Conservation (phyloP, 1,140 invertebrate genomes). For the Coelopa frigida region DNA sequence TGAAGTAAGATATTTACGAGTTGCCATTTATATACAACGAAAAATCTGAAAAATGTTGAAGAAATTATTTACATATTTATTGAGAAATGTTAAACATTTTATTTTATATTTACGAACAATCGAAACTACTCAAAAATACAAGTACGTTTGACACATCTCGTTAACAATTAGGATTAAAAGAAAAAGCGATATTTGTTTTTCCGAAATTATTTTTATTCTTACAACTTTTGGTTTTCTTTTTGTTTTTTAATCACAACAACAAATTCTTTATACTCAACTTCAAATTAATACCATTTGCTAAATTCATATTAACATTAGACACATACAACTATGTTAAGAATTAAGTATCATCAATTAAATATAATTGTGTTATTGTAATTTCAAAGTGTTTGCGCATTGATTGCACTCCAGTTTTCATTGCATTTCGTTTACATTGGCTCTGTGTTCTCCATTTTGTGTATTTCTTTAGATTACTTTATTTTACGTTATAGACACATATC, state of each 20-base stretch:
- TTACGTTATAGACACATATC: too few species aligned
- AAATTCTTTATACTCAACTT: not conserved
- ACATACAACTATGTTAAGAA: not conserved
- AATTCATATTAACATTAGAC: not conserved
- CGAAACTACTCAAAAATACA: not conserved
- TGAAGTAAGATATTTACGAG: too few species aligned
- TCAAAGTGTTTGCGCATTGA: too few species aligned
- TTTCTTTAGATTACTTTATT: too few species aligned
- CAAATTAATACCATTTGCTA: not conserved
- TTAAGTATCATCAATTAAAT: too few species aligned
- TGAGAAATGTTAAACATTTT: not conserved
- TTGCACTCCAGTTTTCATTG: too few species aligned
- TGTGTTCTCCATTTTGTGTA: too few species aligned
- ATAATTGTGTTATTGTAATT: too few species aligned
- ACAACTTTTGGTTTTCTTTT: not conserved
- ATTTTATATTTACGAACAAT: not conserved
- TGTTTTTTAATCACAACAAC: not conserved
- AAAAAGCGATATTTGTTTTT: not conserved
- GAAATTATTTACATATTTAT: too few species aligned
- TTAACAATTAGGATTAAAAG: constrained; percentile 1
- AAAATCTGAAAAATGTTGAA: too few species aligned
- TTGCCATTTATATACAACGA: too few species aligned
- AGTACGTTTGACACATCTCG: not conserved
- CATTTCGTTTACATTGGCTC: too few species aligned
- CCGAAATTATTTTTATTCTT: not conserved